Base-by-base conservation (phyloP, 1,140 invertebrate genomes). In the Sitobion miscanthi region DNA sequence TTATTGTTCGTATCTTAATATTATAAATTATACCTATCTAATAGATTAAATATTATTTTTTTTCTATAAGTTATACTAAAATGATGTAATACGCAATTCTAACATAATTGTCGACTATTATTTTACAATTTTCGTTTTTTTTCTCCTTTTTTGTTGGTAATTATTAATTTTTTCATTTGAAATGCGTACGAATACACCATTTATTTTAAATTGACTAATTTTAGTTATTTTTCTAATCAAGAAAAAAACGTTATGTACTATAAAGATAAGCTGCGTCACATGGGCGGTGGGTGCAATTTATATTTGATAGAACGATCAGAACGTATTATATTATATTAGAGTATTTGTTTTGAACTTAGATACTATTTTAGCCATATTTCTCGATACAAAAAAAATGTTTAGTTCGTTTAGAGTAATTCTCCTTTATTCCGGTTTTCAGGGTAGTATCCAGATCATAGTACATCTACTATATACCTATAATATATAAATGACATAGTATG, bases 1-100 rank as follows among this genome's bases (percentile, higher is more conserved):
- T 77, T 77, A 77, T n/a, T 77, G 1, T 17, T 77, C n/a, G n/a
- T 77, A n/a, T n/a, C 4, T 17, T 77, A 17, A n/a, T n/a, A 77
- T n/a, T 69, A 25, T n/a, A 77, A 77, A 14, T 77, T 69, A 69
- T n/a, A 42, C 42, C 42, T 42, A 42, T 42, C 42, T 42, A 14
- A 77, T 77, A n/a, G 62, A 14, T 77, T 77, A n/a, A 77, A 77
- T 77, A 77, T 77, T n/a, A n/a, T 77, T 77, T 77, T 57, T 38
- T 69, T 77, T 35, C 2, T n/a, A 35, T 30, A 47, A 49, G 45
- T 45, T 45, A 77, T 77, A 45, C 42, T 45, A 85, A 85, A 45
- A 85, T 85, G 83, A 85, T 45, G 42, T 85, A 85, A 85, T 45
- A 85, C 23, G 45, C 9, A 42, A 45, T 42, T 85, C 23, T 25